These are phyloP conservation scores for Eupithecia vulgata DNA, from an alignment of 2,888 invertebrate species.

Conservation along the genomic window DNA sequence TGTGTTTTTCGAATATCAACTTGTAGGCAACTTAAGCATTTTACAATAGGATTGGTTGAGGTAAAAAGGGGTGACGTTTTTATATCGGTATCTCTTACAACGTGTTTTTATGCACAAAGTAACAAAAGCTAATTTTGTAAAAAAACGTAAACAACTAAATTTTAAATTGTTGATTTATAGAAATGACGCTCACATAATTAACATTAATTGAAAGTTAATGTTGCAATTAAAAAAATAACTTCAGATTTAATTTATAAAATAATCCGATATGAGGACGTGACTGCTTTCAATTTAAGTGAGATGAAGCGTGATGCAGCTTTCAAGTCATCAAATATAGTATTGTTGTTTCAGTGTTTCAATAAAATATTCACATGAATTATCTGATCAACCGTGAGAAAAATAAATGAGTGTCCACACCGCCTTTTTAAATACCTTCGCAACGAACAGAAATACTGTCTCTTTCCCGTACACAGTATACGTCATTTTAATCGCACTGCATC, in stretches of 20 bases:
- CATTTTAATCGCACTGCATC: background rate
- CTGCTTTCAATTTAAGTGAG: constrained; percentile 1
- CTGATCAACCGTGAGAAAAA: background rate
- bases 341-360: background rate
- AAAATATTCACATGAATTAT: too few species aligned
- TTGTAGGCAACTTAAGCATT: constrained; percentile 5
- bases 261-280: background rate
- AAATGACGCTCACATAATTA: background rate
- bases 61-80: constrained; percentile 2
- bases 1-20: constrained; percentile 21
- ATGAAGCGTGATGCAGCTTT: background rate
- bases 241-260: background rate
- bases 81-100: background rate
- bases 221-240: background rate
- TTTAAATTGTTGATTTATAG: background rate
- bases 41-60: background rate
- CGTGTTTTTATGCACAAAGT: background rate
- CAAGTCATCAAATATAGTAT: background rate
- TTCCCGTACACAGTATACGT: background rate
- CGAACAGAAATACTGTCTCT: background rate
- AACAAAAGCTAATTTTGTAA: background rate
- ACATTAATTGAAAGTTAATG: background rate
- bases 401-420: background rate
- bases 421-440: background rate
- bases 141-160: too few species aligned